Evolutionary conservation across 2,888 invertebrate species (phyloP).

Genomic region (Meghimatium bilineatum): DNA sequence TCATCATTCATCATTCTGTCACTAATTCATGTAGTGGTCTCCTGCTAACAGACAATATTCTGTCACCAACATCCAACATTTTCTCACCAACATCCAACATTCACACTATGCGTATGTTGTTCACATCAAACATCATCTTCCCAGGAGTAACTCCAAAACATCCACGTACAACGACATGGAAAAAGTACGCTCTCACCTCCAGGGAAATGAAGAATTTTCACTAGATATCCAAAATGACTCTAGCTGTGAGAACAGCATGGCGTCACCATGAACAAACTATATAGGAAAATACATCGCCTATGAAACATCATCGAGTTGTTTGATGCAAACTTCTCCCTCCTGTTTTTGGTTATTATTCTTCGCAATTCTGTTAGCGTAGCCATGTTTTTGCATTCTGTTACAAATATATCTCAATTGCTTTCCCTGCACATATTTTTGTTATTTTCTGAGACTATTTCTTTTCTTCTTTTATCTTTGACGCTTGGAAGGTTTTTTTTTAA

Average conservation of each 20-base stretch:
- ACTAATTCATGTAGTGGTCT: no score
- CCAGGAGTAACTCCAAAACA: not conserved
- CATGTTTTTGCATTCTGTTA: conserved; percentile 31
- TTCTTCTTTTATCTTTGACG: not conserved
- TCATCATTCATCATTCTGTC: no score
- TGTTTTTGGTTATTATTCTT: conserved; percentile 28
- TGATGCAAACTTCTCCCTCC: not conserved
- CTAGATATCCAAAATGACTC: conserved; percentile 4
- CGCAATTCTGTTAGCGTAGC: conserved; percentile 11
- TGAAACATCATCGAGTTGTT: not conserved
- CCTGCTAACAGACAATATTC: no score
- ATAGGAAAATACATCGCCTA: not conserved
- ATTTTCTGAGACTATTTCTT: not conserved
- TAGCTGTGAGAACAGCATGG: conserved; percentile 10
- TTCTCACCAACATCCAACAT: no score
- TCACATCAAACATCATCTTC: not conserved
- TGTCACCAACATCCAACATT: no score
- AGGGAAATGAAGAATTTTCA: not conserved
- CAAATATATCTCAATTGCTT: conserved; percentile 37
- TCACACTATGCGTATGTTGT: not conserved
- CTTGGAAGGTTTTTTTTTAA: not conserved
- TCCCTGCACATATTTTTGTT: conserved; percentile 10
- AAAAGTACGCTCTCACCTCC: conserved; percentile 7
- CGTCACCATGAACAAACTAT: conserved; percentile 12
- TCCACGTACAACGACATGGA: not conserved